Percentiles rank a stretch among this genome's conserved stretches.
Evolutionary conservation across 2,797 vertebrate species (phyloP).

Genomic region (Malurus splendens): DNA sequence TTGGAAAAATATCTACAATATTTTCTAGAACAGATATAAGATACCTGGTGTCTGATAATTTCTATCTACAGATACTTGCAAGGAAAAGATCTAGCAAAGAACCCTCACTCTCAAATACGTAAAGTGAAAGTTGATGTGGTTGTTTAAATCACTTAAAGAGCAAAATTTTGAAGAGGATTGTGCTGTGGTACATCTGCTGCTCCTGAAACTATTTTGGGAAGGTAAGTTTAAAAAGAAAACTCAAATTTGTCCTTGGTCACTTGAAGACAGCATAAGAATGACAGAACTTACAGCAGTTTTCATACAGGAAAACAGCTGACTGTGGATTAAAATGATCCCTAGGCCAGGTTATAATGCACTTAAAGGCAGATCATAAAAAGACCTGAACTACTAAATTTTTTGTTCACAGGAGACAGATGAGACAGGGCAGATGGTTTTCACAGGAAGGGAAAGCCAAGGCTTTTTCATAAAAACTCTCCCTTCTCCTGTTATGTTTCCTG

Average conservation of each 20-base stretch:
- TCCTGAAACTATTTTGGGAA: background rate
- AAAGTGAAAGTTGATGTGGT: background rate
- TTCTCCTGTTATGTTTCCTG: background rate
- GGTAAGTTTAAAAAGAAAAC: background rate
- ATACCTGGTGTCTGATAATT: background rate
- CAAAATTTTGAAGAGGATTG: background rate
- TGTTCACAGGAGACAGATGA: background rate
- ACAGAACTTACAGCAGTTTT: background rate
- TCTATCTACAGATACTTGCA: background rate
- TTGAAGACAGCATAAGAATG: background rate
- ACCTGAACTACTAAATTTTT: background rate
- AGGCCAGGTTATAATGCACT: background rate
- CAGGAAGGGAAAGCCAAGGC: background rate
- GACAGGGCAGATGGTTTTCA: rapidly evolving
- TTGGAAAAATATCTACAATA: background rate
- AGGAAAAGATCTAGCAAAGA: background rate
- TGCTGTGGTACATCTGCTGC: background rate
- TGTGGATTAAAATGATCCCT: background rate
- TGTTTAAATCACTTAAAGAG: background rate
- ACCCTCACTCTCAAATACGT: background rate
- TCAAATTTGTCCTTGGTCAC: background rate
- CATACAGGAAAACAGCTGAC: background rate
- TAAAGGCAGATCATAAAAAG: background rate
- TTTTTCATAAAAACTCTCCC: background rate
- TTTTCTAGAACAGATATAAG: background rate